Conservation (phyloP, 30 jellyfish, hydroid and myxozoan genomes). For the Cassiopea andromeda region DNA sequence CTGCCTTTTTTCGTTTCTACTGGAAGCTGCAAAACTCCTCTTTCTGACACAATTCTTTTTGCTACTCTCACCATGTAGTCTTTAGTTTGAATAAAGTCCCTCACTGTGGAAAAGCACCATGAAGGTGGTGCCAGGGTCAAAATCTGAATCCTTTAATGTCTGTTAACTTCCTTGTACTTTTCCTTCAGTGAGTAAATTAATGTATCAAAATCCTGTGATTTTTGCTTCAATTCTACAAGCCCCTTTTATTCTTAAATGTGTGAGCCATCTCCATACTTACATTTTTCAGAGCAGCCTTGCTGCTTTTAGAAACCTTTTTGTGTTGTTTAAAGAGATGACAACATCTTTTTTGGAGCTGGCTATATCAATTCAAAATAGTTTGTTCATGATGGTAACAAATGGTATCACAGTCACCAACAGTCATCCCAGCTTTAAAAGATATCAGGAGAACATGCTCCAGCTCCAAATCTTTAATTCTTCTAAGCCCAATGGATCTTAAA, state of each 20-base stretch:
- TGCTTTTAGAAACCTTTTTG: not conserved
- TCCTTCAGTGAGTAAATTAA: not conserved
- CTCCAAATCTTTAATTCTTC: no score
- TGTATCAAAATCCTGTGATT: not conserved
- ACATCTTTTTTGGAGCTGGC: not conserved
- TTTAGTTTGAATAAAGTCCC: conserved; percentile 10
- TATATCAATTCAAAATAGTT: not conserved
- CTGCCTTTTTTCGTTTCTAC: conserved; percentile 6
- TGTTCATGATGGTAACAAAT: conserved; percentile 3
- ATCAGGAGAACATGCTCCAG: not conserved
- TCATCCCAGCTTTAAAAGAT: not conserved
- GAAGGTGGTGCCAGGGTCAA: conserved; percentile 34
- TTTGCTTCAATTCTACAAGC: not conserved
- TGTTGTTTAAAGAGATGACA: conserved; percentile 5
- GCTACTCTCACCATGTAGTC: conserved; percentile 47
- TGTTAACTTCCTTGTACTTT: not conserved
- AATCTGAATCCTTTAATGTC: conserved; percentile 24
- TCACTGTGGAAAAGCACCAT: conserved; percentile 4
- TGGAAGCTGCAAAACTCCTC: conserved; percentile 41
- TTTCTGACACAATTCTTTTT: conserved; percentile 21
- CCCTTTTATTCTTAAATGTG: not conserved
- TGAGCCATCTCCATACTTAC: not conserved
- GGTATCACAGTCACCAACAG: not conserved
- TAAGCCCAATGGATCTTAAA: no score
- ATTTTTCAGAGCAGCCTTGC: not conserved